These are phyloP conservation scores for Cataglyphis rosenhaueri DNA, from an alignment of 2,888 invertebrate genomes.

Conservation along the genomic window DNA sequence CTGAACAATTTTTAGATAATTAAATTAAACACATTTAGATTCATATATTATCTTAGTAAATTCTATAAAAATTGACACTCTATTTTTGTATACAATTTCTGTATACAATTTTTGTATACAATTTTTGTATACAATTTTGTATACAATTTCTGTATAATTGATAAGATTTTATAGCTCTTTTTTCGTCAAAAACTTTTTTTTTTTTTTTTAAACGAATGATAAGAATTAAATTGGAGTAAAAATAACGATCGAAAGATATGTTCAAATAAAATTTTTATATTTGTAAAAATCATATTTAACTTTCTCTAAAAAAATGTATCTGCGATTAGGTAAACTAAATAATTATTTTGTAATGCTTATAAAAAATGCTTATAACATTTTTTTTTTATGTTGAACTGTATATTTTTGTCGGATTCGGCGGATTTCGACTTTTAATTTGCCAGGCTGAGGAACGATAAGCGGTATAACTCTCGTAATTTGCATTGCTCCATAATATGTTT, in stretches of 20 bases:
- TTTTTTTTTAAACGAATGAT: not conserved
- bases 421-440: not conserved
- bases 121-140: too few relatives aligned
- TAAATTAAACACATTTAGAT: not conserved
- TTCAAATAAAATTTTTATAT: not conserved
- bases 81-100: not conserved
- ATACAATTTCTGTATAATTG: not conserved
- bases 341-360: not conserved
- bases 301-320: not conserved
- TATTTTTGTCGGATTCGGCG: not conserved
- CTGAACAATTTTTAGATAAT: not conserved
- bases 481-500: not conserved
- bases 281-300: not conserved
- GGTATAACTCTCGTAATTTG: constrained; percentile 2
- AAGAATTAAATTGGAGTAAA: not conserved
- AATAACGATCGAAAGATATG: not conserved
- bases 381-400: not conserved
- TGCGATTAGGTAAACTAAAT: not conserved
- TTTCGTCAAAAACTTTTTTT: not conserved
- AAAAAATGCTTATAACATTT: too few relatives aligned
- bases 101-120: not conserved
- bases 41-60: not conserved
- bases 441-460: not conserved
- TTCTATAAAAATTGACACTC: not conserved
- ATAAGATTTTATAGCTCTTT: not conserved